These are phyloP conservation scores for Sebastes fasciatus DNA, from an alignment of 2,113 vertebrate genomes.

Conservation along the genomic window DNA sequence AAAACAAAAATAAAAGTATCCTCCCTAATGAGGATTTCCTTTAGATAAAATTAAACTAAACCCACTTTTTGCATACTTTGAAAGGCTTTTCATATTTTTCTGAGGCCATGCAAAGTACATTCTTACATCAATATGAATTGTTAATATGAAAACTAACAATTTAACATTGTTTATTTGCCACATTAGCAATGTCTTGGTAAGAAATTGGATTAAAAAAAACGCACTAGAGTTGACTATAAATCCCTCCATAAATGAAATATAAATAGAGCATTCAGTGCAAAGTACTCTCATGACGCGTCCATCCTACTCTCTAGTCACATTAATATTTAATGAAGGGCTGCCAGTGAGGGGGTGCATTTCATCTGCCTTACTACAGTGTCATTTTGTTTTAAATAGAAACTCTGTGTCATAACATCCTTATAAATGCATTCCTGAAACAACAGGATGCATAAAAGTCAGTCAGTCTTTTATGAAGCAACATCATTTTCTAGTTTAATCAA, in stretches of 20 bases:
- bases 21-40: not conserved
- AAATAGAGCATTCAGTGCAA: slow-evolving; percentile 19
- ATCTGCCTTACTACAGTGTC: slow-evolving; percentile 20
- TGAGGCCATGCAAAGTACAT: not conserved
- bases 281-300: not conserved
- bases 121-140: not conserved
- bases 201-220: not conserved
- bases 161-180: not conserved
- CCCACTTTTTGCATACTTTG: not conserved
- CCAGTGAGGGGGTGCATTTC: slow-evolving; percentile 20
- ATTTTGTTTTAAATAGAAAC: slow-evolving; percentile 1
- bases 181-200: not conserved
- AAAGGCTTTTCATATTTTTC: not conserved
- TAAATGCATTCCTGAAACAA: not conserved
- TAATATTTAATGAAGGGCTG: slow-evolving; percentile 39
- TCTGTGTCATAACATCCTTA: not conserved
- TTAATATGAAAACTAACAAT: not conserved
- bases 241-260: not conserved
- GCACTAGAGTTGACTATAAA: not conserved
- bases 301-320: slow-evolving; percentile 1
- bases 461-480: not conserved
- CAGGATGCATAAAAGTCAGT: not conserved
- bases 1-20: not conserved
- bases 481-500: not conserved
- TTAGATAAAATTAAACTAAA: not conserved